Evolutionary conservation across 2,888 invertebrate genomes (phyloP), one percentile per base, ranked within the genome.

Genomic region (Rhingia campestris): DNA sequence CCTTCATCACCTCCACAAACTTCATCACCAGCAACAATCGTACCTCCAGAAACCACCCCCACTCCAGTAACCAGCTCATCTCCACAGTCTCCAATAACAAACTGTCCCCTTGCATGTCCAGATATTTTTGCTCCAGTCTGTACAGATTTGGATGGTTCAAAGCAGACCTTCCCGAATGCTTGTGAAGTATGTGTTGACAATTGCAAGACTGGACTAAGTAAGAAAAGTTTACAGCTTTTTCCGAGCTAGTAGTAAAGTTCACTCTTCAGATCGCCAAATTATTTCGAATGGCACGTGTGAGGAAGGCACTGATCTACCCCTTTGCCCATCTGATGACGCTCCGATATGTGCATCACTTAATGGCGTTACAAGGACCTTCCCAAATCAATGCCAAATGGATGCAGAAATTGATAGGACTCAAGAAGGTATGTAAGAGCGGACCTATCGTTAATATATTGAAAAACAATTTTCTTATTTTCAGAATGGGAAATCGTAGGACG

Each of bases 371-470:
- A 76, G 64, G 30, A 76, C 81, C 0, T 81, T 81, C 6, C 4
- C 70, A n/a, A 81, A 76, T 30, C 35, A 72, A 54, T 81, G 76
- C 4, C 54, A 72, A 33, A 14, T 72, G 61, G 49, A 76, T 43
- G 54, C 43, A 0, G 72, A 76, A 37, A 72, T 66, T 7, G 6
- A 47, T 3, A 14, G 4, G 22, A 63, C 63, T 1, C 37, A 45
- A 12, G 7, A 69, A 51, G 22, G 80, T 81, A 67, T 4, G 10
- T 5, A 6, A 22, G 14, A 30, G 4, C 14, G 9, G 5, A 0
- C 7, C 6, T 37, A 4, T 12, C 4, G 22, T 4, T 33, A 3
- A 33, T 32, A 4, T 6, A 3, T 5, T 6, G 6, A 22, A 2
- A 4, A 63, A 45, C 1, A 4, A 7, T 47, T 30, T 7, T 30